Conservation (phyloP, 2,888 invertebrate species). For the Rhingia campestris region DNA sequence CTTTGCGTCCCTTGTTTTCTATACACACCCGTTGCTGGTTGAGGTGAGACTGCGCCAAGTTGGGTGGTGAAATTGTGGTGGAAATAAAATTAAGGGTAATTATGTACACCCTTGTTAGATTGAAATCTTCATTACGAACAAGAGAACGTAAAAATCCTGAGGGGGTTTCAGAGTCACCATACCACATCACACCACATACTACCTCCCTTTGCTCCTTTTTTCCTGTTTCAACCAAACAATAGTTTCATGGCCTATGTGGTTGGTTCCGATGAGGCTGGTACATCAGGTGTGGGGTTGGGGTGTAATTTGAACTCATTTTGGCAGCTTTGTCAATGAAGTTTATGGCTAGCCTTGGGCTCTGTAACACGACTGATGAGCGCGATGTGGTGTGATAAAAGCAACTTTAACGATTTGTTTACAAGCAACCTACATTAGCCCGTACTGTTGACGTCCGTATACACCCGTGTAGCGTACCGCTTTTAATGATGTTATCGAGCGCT, state of each 20-base stretch:
- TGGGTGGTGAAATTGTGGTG: conserved; percentile 16
- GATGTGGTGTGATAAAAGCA: conserved; percentile 36
- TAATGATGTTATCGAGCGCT: conserved; percentile 23
- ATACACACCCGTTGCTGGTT: background rate
- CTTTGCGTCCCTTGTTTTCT: background rate
- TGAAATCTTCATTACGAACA: conserved; percentile 55
- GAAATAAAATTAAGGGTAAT: conserved; percentile 57
- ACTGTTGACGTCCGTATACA: conserved; percentile 28
- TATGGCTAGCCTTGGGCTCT: conserved; percentile 63
- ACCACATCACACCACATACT: conserved; percentile 41
- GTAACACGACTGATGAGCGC: conserved; percentile 16
- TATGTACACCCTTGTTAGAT: conserved; percentile 51
- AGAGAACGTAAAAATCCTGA: conserved; percentile 1
- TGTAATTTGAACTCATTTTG: conserved; percentile 55
- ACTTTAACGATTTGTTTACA: conserved; percentile 67
- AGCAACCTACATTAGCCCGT: conserved; percentile 27
- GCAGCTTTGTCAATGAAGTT: conserved; percentile 68
- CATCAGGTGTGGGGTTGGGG: background rate
- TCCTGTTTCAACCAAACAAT: conserved; percentile 31
- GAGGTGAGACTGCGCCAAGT: conserved; percentile 61
- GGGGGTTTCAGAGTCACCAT: conserved; percentile 23
- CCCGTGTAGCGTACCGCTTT: conserved; percentile 33
- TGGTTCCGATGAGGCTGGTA: conserved; percentile 26
- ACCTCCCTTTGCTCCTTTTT: conserved; percentile 17
- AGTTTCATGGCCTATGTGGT: conserved; percentile 42